Percentiles rank a stretch among this genome's conserved stretches.
phyloP scores from a whole-genome alignment of 2,113 vertebrate genomes.

The Callaeas wilsoni region DNA sequence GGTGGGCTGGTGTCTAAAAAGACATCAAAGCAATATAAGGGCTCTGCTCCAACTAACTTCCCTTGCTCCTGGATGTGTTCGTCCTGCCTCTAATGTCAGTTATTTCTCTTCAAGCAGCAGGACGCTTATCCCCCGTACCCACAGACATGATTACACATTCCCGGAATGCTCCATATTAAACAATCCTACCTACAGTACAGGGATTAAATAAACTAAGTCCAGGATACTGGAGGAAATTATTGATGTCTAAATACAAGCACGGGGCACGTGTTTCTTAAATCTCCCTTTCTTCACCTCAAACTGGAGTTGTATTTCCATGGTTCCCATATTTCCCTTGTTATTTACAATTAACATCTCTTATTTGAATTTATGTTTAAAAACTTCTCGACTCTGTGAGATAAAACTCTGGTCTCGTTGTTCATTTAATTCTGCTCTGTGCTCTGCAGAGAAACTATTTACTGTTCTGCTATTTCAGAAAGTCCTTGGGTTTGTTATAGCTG shows the following conservation, averaged over 20 bases:
- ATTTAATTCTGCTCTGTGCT: neutral
- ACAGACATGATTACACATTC: neutral
- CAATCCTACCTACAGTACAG: neutral
- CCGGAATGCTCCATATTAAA: neutral
- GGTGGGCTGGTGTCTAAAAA: neutral
- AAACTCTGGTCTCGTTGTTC: neutral
- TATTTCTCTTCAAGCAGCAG: neutral
- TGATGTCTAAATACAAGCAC: neutral
- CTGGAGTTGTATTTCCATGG: neutral
- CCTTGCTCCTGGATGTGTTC: neutral
- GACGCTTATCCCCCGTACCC: rapidly evolving
- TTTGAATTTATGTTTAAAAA: neutral
- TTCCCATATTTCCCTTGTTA: neutral
- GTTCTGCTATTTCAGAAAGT: slow-evolving; percentile 28
- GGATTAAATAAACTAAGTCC: slow-evolving; percentile 31
- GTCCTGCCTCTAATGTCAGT: neutral
- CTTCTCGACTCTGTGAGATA: neutral
- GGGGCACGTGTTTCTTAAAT: neutral
- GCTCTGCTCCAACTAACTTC: neutral
- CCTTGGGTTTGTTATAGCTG: slow-evolving; percentile 18
- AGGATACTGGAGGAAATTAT: neutral
- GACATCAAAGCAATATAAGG: neutral
- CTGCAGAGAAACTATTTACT: slow-evolving; percentile 3
- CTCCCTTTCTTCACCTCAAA: neutral
- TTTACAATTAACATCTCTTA: neutral